These are phyloP conservation scores for Tenthredo livida DNA, from an alignment of 2,888 invertebrate species.

Conservation along the genomic window DNA sequence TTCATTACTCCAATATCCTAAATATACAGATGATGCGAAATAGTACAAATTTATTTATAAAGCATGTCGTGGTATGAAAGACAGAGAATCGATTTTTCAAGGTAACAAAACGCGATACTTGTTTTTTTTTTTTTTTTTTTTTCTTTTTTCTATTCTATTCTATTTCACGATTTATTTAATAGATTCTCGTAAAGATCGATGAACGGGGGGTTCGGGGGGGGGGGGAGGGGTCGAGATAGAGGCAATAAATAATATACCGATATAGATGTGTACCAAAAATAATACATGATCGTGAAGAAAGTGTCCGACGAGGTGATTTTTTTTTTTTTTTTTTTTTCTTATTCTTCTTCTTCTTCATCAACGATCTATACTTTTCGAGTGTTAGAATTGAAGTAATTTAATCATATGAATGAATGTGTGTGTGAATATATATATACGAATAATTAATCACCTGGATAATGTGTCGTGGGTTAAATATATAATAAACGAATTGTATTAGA, in stretches of 20 bases:
- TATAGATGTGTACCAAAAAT: conserved; percentile 30
- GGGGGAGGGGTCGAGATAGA: neutral
- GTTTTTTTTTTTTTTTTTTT: too few species aligned
- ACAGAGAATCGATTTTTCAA: neutral
- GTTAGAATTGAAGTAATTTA: neutral
- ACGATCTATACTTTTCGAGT: neutral
- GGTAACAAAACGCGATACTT: neutral
- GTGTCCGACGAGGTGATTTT: neutral
- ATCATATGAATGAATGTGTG: neutral
- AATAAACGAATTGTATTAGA: neutral
- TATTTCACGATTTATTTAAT: neutral
- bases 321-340: too few species aligned
- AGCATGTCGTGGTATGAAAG: neutral
- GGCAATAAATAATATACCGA: neutral
- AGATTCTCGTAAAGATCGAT: neutral
- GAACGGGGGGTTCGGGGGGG: neutral
- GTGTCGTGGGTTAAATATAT: neutral
- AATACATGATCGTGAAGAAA: conserved; percentile 7
- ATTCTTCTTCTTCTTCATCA: too few species aligned
- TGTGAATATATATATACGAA: neutral
- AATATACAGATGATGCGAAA: neutral
- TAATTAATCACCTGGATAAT: neutral
- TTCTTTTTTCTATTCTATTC: too few species aligned
- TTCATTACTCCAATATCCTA: neutral
- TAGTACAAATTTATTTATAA: neutral